These are phyloP conservation scores for Epinotia nisella DNA, from an alignment of 2,888 invertebrate species.

Conservation along the genomic window DNA sequence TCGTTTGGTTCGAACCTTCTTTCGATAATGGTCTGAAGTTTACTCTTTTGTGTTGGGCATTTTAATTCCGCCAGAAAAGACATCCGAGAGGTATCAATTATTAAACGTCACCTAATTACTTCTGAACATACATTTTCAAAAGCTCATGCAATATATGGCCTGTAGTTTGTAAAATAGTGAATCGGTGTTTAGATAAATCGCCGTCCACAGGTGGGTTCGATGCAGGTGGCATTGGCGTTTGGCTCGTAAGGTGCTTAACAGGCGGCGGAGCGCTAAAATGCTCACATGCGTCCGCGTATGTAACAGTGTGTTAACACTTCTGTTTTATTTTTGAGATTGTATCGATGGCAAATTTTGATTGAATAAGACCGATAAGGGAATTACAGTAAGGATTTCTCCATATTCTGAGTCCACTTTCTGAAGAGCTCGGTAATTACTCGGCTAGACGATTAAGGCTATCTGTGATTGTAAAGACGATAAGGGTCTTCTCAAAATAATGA, in stretches of 20 bases:
- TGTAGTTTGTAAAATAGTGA: background rate
- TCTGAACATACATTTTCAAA: background rate
- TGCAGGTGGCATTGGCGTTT: conserved; percentile 42
- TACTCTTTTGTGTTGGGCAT: background rate
- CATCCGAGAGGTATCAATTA: background rate
- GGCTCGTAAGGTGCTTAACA: conserved; percentile 42
- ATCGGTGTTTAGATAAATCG: conserved; percentile 28
- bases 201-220: conserved; percentile 26
- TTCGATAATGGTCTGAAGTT: background rate
- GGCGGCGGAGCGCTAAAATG: conserved; percentile 50
- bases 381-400: background rate
- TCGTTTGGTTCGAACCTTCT: background rate
- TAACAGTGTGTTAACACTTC: background rate
- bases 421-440: too few relatives aligned
- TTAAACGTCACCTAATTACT: background rate
- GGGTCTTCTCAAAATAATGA: too few relatives aligned
- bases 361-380: background rate
- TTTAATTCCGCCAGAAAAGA: background rate
- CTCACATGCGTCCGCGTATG: background rate
- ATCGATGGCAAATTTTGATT: background rate
- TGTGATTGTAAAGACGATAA: too few relatives aligned
- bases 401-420: too few relatives aligned
- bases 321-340: background rate
- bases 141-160: background rate
- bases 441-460: too few relatives aligned